Evolutionary conservation across 2,888 invertebrate species (phyloP), one percentile per base, ranked within the genome.

Genomic region (Stratiomys singularior): DNA sequence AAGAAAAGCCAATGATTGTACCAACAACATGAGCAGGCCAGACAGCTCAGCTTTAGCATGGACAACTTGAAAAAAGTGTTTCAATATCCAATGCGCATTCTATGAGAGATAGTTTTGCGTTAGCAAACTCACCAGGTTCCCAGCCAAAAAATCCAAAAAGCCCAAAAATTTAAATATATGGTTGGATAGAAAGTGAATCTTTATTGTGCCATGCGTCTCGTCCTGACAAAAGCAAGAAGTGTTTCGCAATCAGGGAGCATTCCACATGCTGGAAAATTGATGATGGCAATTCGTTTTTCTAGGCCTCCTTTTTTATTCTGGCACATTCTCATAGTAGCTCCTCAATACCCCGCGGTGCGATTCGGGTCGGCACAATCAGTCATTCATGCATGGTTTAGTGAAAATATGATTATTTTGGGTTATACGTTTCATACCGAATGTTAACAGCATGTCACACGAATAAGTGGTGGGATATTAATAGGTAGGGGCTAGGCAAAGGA

Each of bases 341-440:
- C 9, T 37, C 37, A 37, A 37, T 37, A 37, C 37, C 37, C 3
- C 37, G 5, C 9, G 37, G 9, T 37, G 37, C 3, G 37, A 5
- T 3, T 37, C 5, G 37, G 37, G 9, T 5, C 5, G 37, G 52
- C 4, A 21, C 13, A 37, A 66, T 66, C 66, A 37, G 66, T 66
- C 66, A 66, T 18, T 66, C 37, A 25, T 46, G 69, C 69, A 47
- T 47, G 69, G 27, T 2, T 69, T 69, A 28, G 47, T 46, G 47
- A 69, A 69, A 46, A 69, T 69, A 69, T 69, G 69, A 46, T 69
- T 69, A 69, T 69, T 69, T 69, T 46, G 69, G 46, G 30, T 15
- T 69, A 25, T 46, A 47, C 27, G 25, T 18, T 69, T 11, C 47
- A 15, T 25, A 23, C 27, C 47, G 25, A 69, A 27, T 69, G 52